Percentiles rank a stretch among this genome's conserved stretches.
Conservation (phyloP, 2,797 vertebrate genomes). For the Enteromius argenteus region DNA sequence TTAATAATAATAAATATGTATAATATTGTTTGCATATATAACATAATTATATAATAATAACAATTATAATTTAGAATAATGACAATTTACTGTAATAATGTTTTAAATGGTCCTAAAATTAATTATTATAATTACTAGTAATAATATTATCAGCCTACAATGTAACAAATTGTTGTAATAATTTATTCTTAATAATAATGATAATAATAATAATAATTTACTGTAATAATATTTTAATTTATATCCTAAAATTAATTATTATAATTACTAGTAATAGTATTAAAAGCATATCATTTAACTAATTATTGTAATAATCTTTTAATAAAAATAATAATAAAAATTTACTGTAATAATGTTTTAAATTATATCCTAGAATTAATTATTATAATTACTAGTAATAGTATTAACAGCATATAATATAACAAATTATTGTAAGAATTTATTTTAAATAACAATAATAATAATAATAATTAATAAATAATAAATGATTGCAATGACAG, state of each 20-base stretch:
- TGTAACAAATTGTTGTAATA: too few species aligned
- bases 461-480: neutral
- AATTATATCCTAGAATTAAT: neutral
- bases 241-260: too few species aligned
- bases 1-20: neutral
- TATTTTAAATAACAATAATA: neutral
- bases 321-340: too few species aligned
- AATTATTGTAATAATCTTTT: too few species aligned
- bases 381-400: neutral
- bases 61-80: too few species aligned
- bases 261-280: too few species aligned
- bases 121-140: neutral
- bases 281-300: too few species aligned
- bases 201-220: neutral
- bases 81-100: neutral
- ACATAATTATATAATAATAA: neutral
- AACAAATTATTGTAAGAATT: neutral
- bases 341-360: neutral
- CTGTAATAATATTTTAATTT: too few species aligned
- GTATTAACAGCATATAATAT: neutral
- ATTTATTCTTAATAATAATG: neutral
- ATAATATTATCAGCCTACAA: neutral
- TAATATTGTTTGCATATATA: neutral
- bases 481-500: neutral
- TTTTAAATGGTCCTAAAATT: neutral